A percentile compares a stretch with the other conserved stretches of the same genome.
phyloP scores from a whole-genome alignment of 2,113 vertebrate genomes.

The Cyprinus carpio region DNA sequence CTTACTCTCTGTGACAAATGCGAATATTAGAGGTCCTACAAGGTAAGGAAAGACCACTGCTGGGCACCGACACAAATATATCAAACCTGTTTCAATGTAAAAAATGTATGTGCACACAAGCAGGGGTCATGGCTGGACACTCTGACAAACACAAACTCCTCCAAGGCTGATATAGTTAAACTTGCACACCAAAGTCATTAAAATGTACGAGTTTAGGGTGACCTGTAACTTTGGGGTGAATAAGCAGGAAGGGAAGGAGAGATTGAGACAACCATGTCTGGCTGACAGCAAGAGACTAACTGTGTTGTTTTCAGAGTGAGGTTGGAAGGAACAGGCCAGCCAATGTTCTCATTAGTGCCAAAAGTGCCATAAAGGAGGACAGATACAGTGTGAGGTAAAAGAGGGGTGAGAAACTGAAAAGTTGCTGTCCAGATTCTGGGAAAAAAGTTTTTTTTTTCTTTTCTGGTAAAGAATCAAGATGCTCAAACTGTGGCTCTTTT shows the following conservation, averaged over 20 bases:
- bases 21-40: not conserved
- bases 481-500: not conserved
- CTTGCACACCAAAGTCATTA: conserved; percentile 1
- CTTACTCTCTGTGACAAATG: conserved; percentile 2
- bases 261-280: conserved; percentile 27
- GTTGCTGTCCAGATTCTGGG: not conserved
- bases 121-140: too few species aligned
- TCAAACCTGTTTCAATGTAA: not conserved
- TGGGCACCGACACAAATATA: not conserved
- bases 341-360: conserved; percentile 42
- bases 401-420: conserved; percentile 2
- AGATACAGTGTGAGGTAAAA: conserved; percentile 31
- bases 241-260: not conserved
- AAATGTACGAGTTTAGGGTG: conserved; percentile 14
- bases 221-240: conserved; percentile 14
- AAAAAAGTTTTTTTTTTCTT: not conserved
- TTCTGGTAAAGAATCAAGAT: not conserved
- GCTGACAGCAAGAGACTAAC: conserved; percentile 38
- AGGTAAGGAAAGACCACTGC: not conserved
- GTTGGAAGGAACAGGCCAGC: conserved; percentile 39
- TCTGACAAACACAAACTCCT: not conserved
- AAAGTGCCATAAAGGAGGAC: conserved; percentile 44
- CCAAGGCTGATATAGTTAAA: not conserved
- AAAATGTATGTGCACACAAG: conserved; percentile 4
- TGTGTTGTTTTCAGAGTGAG: conserved; percentile 34